Evolutionary conservation across 2,888 invertebrate genomes (phyloP).

Genomic region (Synergus umbraculus): DNA sequence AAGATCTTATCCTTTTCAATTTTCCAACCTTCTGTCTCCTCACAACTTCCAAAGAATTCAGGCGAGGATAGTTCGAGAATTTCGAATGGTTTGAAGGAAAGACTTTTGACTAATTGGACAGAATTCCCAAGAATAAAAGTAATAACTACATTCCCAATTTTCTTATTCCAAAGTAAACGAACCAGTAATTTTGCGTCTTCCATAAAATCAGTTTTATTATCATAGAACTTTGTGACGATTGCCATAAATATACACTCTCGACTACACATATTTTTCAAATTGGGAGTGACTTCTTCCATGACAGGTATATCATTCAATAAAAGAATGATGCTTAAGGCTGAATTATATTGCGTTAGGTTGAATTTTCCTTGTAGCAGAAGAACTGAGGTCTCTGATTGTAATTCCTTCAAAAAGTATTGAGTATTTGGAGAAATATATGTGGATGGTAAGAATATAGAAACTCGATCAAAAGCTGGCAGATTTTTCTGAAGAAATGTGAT

Average conservation of each 20-base stretch:
- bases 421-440: not conserved
- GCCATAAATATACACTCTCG: constrained; percentile 44
- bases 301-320: constrained; percentile 42
- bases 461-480: not conserved
- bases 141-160: constrained; percentile 44
- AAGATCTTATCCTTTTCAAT: not conserved
- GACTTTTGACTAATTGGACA: constrained; percentile 48
- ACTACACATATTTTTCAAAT: constrained; percentile 45
- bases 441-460: constrained; percentile 29
- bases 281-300: constrained; percentile 14
- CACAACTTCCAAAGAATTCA: constrained; percentile 45
- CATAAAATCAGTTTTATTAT: constrained; percentile 28
- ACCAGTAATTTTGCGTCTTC: constrained; percentile 31
- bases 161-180: constrained; percentile 40
- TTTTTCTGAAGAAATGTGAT: constrained; percentile 28
- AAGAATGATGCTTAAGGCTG: constrained; percentile 44
- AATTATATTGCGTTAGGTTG: not conserved
- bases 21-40: constrained; percentile 5
- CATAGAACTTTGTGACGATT: constrained; percentile 39
- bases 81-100: constrained; percentile 43
- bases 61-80: constrained; percentile 42
- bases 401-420: constrained; percentile 41
- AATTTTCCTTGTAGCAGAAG: constrained; percentile 44
- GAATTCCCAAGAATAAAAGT: constrained; percentile 39
- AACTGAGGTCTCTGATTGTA: constrained; percentile 36